A percentile compares a stretch with the other conserved stretches of the same genome.
Conservation (phyloP, 2,888 invertebrate genomes). For the Xestia xanthographa region DNA sequence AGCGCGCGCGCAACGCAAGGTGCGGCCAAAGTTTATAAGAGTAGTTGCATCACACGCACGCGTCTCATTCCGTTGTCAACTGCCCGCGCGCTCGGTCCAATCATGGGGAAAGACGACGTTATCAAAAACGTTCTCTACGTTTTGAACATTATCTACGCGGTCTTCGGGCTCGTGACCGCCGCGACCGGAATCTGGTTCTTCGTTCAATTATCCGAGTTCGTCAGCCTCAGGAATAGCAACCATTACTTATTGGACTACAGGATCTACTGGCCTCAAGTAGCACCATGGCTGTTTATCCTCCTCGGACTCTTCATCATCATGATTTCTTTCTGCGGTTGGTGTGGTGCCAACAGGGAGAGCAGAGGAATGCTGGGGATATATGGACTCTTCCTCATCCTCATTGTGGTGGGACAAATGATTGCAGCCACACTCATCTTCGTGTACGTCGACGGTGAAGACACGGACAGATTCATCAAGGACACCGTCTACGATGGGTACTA, state of each 20-base stretch:
- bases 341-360: constrained; percentile 84
- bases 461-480: constrained; percentile 87
- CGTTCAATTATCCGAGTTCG: constrained; percentile 86
- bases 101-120: constrained; percentile 86
- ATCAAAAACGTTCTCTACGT: constrained; percentile 85
- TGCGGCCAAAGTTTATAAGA: constrained; percentile 85
- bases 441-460: constrained; percentile 87
- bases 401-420: constrained; percentile 82
- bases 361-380: constrained; percentile 85
- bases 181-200: constrained; percentile 89
- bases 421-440: constrained; percentile 86
- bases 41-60: constrained; percentile 76
- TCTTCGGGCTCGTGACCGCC: constrained; percentile 85
- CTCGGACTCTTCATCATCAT: constrained; percentile 84
- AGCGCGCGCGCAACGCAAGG: constrained; percentile 68
- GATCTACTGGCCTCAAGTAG: constrained; percentile 88
- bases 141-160: constrained; percentile 85
- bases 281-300: constrained; percentile 88
- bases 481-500: constrained; percentile 88
- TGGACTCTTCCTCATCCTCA: constrained; percentile 82
- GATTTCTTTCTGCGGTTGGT: constrained; percentile 87
- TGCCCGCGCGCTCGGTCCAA: constrained; percentile 77
- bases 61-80: constrained; percentile 85
- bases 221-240: constrained; percentile 85
- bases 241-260: constrained; percentile 87